Percentiles rank a stretch among this genome's conserved stretches.
Evolutionary conservation across 2,888 invertebrate species (phyloP).

Genomic region (Linhomoeus sp.): DNA sequence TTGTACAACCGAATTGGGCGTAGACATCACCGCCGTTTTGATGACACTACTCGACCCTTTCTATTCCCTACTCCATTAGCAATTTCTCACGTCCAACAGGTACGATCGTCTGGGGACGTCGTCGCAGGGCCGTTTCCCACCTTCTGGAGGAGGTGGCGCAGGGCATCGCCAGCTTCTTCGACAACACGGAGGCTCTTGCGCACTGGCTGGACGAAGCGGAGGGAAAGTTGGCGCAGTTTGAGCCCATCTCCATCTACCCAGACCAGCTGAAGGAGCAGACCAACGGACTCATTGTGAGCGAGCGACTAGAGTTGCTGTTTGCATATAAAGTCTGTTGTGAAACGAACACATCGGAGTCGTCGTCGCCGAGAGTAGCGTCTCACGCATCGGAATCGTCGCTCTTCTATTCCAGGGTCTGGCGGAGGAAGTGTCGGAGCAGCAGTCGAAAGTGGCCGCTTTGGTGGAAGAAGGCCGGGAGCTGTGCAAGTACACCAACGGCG

Average conservation of each 20-base stretch:
- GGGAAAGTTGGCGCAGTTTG: conserved; percentile 39
- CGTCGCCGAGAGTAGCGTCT: neutral
- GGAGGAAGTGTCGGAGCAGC: conserved; percentile 66
- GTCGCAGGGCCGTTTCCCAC: conserved; percentile 43
- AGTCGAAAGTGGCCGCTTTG: conserved; percentile 66
- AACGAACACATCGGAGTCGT: no score
- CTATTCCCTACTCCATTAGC: no score
- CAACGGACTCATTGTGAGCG: conserved; percentile 59
- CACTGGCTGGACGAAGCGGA: conserved; percentile 87
- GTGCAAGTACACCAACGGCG: conserved; percentile 63
- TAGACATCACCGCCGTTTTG: neutral
- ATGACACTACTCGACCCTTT: neutral
- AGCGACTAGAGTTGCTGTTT: no score
- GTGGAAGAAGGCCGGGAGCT: conserved; percentile 74
- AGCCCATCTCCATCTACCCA: conserved; percentile 48
- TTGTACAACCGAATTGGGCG: no score
- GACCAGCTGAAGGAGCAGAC: conserved; percentile 75
- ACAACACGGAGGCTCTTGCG: conserved; percentile 70
- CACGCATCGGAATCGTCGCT: neutral
- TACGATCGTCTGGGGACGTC: conserved; percentile 44
- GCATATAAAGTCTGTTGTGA: no score
- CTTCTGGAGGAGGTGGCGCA: conserved; percentile 62
- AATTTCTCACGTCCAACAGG: no score
- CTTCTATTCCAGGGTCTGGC: conserved; percentile 45
- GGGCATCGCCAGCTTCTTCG: conserved; percentile 9